Percentiles rank a stretch among this genome's conserved stretches.
phyloP scores from a whole-genome alignment of 2,113 vertebrate species.

The Empidonax traillii region DNA sequence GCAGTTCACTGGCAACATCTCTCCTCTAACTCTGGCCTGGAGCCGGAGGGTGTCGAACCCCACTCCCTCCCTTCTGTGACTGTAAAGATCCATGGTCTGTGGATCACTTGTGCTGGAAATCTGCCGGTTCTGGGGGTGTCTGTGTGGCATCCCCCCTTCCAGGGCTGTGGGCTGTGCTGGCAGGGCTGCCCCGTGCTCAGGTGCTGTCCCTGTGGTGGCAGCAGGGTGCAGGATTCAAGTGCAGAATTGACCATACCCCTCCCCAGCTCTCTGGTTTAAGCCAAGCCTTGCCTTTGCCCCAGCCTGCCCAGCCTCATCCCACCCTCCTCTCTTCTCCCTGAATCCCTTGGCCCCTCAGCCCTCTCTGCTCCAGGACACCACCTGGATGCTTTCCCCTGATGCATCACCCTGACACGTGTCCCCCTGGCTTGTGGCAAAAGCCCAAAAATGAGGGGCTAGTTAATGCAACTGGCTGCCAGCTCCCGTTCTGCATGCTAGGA shows the following conservation, averaged over 20 bases:
- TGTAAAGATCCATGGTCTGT: neutral
- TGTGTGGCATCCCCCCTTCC: accelerated
- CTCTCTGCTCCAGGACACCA: neutral
- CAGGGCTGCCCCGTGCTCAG: neutral
- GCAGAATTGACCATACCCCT: accelerated
- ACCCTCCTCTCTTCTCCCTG: neutral
- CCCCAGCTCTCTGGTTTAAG: neutral
- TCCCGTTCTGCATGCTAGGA: neutral
- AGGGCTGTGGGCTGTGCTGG: neutral
- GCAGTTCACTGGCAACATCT: neutral
- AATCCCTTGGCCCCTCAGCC: accelerated
- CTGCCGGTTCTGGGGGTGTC: neutral
- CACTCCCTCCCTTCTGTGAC: neutral
- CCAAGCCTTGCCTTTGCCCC: neutral
- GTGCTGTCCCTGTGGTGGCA: neutral
- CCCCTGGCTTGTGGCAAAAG: neutral
- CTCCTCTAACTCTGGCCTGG: neutral
- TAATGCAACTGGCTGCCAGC: neutral
- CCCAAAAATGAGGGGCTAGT: neutral
- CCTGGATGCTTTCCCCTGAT: neutral
- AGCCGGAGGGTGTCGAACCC: neutral
- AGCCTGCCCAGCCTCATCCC: neutral
- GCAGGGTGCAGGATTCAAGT: too few species aligned
- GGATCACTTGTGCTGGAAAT: neutral
- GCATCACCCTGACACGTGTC: neutral